phyloP scores from a whole-genome alignment of 92 coral and sea anemone species.

The Actinernus sp. region DNA sequence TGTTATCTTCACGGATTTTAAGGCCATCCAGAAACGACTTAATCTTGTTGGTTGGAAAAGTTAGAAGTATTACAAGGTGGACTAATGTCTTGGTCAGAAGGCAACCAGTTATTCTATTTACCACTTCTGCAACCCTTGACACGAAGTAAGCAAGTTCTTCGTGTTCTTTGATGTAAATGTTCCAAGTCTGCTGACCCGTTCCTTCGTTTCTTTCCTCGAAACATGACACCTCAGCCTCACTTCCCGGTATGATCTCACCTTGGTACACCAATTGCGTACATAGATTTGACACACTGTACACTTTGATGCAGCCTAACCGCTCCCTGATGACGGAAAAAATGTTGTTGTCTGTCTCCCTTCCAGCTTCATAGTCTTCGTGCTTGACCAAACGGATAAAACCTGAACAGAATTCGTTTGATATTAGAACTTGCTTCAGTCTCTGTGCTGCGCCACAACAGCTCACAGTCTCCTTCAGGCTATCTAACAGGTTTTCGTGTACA shows the following conservation, averaged over 20 bases:
- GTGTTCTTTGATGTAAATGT: constrained; percentile 22
- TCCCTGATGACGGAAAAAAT: constrained; percentile 9
- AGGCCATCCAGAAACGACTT: constrained; percentile 41
- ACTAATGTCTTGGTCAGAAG: constrained; percentile 16
- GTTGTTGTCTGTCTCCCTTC: constrained; percentile 5
- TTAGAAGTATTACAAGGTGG: constrained; percentile 27
- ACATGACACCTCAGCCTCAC: constrained; percentile 44
- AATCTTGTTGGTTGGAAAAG: constrained; percentile 13
- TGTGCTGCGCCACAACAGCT: constrained; percentile 5
- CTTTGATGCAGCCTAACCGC: constrained; percentile 31
- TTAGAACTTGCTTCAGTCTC: constrained; percentile 29
- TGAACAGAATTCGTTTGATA: constrained; percentile 45
- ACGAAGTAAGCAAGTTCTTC: background rate
- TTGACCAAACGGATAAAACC: constrained; percentile 63
- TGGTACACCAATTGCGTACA: constrained; percentile 24
- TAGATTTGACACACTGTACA: constrained; percentile 12
- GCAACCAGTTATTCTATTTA: constrained; percentile 25
- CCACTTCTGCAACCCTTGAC: constrained; percentile 11
- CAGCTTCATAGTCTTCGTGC: constrained; percentile 27
- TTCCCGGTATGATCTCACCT: constrained; percentile 51
- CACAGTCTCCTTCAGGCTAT: background rate
- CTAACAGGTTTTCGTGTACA: constrained; percentile 47
- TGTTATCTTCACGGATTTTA: constrained; percentile 50
- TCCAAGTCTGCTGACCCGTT: constrained; percentile 28
- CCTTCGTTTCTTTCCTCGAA: constrained; percentile 26